phyloP scores from a whole-genome alignment of 2,888 invertebrate species.

The Cacoxenus indagator region DNA sequence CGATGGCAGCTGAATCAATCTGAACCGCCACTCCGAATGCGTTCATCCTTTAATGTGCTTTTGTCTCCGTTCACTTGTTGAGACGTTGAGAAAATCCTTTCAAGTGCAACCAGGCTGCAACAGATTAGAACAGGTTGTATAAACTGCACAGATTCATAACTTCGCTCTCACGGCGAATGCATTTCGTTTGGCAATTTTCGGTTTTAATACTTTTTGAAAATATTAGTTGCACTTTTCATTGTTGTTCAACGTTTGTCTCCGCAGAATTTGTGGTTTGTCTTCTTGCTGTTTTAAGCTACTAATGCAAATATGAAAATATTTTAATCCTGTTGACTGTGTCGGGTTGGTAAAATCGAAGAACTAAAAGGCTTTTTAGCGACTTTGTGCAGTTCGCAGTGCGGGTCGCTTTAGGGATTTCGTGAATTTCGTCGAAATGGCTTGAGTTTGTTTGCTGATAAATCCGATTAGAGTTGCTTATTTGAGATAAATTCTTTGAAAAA shows the following conservation, averaged over 20 bases:
- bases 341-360: conserved; percentile 6
- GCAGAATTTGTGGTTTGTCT: conserved; percentile 8
- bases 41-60: conserved; percentile 61
- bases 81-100: conserved; percentile 50
- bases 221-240: neutral
- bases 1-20: neutral
- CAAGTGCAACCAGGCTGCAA: conserved; percentile 62
- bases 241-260: neutral
- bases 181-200: neutral
- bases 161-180: neutral
- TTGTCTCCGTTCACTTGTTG: conserved; percentile 47
- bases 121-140: conserved; percentile 59
- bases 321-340: conserved; percentile 20
- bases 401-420: too few relatives aligned
- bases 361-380: conserved; percentile 3
- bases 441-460: too few relatives aligned
- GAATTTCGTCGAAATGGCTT: too few relatives aligned
- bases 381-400: neutral
- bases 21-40: conserved; percentile 21
- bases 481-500: too few relatives aligned
- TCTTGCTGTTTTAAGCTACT: conserved; percentile 13
- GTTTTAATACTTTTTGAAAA: neutral
- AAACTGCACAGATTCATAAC: neutral
- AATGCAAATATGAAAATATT: conserved; percentile 6
- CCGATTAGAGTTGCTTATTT: too few relatives aligned